Percentiles rank a stretch among this genome's conserved stretches.
These are phyloP conservation scores for Polydrusus pterygomalis DNA, from an alignment of 2,888 invertebrate species.

Conservation along the genomic window DNA sequence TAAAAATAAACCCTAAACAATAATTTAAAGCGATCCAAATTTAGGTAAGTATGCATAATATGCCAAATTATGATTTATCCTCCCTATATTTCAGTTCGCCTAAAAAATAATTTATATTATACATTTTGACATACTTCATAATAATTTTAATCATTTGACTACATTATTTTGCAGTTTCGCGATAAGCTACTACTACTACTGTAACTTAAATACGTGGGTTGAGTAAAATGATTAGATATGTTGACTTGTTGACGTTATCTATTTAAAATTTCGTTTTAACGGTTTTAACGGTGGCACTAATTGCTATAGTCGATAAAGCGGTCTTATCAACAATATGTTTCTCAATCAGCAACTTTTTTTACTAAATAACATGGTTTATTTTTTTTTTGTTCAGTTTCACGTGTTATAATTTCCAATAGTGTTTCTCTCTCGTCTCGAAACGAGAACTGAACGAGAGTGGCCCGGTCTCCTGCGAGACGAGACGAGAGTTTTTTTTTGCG, in stretches of 20 bases:
- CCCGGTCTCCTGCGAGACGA: too few relatives aligned
- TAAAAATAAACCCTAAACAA: too few relatives aligned
- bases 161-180: slow-evolving; percentile 30
- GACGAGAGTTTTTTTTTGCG: too few relatives aligned
- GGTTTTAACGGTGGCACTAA: slow-evolving; percentile 21
- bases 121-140: neutral
- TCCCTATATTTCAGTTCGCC: too few relatives aligned
- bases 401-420: too few relatives aligned
- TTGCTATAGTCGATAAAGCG: slow-evolving; percentile 7
- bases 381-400: neutral
- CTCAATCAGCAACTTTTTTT: neutral
- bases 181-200: slow-evolving; percentile 33
- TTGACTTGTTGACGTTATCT: slow-evolving; percentile 21
- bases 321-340: slow-evolving; percentile 4
- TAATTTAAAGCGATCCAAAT: too few relatives aligned
- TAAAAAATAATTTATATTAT: too few relatives aligned
- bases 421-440: too few relatives aligned
- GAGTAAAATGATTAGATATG: slow-evolving; percentile 24
- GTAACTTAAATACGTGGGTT: slow-evolving; percentile 8
- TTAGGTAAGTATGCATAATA: too few relatives aligned
- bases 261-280: slow-evolving; percentile 21
- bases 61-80: too few relatives aligned
- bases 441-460: too few relatives aligned
- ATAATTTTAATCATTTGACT: slow-evolving; percentile 7
- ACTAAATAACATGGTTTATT: neutral